phyloP scores from a whole-genome alignment of 2,113 vertebrate genomes.

The Mixornis gularis region DNA sequence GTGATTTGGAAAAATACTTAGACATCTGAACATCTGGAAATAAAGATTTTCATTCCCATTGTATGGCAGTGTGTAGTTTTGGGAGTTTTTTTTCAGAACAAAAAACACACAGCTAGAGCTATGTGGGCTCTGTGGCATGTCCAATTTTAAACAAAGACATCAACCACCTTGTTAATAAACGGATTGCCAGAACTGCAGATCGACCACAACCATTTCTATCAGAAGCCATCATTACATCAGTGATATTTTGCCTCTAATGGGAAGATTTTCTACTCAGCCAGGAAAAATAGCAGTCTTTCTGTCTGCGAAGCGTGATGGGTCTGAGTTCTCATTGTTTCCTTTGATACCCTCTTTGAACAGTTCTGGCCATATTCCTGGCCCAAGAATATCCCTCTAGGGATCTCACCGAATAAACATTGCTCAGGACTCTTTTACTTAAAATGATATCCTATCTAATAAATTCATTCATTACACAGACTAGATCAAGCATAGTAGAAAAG shows the following conservation, averaged over 20 bases:
- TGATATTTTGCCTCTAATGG: not conserved
- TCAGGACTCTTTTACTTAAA: not conserved
- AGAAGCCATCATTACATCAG: not conserved
- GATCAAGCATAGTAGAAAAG: not conserved
- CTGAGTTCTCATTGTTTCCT: not conserved
- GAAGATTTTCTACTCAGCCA: not conserved
- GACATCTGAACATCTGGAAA: not conserved
- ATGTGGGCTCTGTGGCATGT: not conserved
- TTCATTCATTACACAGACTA: not conserved
- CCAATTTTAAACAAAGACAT: not conserved
- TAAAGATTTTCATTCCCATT: not conserved
- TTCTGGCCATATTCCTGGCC: not conserved
- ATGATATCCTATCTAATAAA: not conserved
- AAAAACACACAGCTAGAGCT: not conserved
- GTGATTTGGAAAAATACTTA: not conserved
- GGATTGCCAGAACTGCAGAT: not conserved
- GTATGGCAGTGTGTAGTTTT: fast-evolving
- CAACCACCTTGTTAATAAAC: not conserved
- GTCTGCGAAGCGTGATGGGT: not conserved
- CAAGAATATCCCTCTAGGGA: not conserved
- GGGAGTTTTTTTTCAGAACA: not conserved
- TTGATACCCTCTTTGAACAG: not conserved
- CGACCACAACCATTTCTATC: not conserved
- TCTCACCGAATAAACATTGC: not conserved
- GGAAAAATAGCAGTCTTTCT: not conserved